Percentiles rank a stretch among this genome's conserved stretches.
These are phyloP conservation scores for Lophotriccus pileatus DNA, from an alignment of 2,797 vertebrate species.

Conservation along the genomic window DNA sequence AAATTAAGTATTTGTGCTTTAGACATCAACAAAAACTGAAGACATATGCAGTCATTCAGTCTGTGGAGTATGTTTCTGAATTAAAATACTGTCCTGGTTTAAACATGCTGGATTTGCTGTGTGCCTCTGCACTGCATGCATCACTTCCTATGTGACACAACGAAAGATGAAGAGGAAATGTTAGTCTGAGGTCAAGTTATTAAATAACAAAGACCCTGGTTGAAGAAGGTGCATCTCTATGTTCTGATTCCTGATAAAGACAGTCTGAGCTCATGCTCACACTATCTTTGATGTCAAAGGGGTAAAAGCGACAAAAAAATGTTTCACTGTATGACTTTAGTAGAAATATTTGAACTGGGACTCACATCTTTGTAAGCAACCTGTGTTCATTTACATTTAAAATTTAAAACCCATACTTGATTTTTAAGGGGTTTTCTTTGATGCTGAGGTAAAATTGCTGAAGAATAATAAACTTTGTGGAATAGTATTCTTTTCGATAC, in stretches of 20 bases:
- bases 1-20: background rate
- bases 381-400: background rate
- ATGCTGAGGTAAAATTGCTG: background rate
- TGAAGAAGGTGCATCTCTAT: background rate
- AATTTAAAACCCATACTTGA: background rate
- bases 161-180: background rate
- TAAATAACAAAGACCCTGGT: background rate
- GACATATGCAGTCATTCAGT: background rate
- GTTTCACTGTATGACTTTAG: background rate
- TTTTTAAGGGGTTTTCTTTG: background rate
- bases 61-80: background rate
- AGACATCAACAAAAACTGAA: background rate
- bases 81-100: background rate
- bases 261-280: background rate
- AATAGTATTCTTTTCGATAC: background rate
- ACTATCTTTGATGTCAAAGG: background rate
- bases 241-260: background rate
- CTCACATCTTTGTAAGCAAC: background rate
- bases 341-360: background rate
- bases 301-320: background rate
- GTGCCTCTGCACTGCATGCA: background rate
- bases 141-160: accelerated
- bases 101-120: background rate
- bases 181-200: background rate
- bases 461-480: background rate